Evolutionary conservation across 2,797 vertebrate species (phyloP).

Genomic region (Chaetodon trifasciatus): DNA sequence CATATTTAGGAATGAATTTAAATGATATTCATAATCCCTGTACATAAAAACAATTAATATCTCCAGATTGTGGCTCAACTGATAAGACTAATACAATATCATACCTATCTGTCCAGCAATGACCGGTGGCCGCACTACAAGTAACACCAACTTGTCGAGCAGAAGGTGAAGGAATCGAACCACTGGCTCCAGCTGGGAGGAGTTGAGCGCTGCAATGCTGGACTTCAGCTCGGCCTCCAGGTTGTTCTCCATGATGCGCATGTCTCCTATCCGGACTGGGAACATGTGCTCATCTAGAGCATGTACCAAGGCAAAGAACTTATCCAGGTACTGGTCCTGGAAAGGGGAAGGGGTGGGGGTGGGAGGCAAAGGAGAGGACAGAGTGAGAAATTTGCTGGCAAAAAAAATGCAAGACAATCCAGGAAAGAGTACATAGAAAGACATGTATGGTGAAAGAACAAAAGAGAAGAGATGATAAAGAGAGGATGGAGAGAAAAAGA

Average conservation of each 20-base stretch:
- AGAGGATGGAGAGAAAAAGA: slow-evolving; percentile 10
- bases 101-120: slow-evolving; percentile 99
- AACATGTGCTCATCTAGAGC: slow-evolving; percentile 99
- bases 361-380: background rate
- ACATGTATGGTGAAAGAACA: background rate
- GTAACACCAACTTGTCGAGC: slow-evolving; percentile 96
- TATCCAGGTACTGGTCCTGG: slow-evolving; percentile 97
- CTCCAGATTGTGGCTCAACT: background rate
- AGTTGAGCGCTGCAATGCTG: slow-evolving; percentile 95
- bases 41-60: background rate
- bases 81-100: background rate
- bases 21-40: background rate
- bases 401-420: slow-evolving; percentile 8
- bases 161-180: slow-evolving; percentile 98
- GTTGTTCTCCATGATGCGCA: slow-evolving; percentile 99
- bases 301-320: slow-evolving; percentile 98
- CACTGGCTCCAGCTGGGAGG: slow-evolving; percentile 96
- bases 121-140: slow-evolving; percentile 96
- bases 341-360: background rate
- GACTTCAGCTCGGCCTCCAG: slow-evolving; percentile 96
- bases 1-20: background rate
- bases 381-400: background rate
- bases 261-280: slow-evolving; percentile 97
- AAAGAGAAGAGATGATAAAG: background rate
- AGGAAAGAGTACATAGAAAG: background rate